phyloP scores from a whole-genome alignment of 2,113 vertebrate species.

The Myiopsitta monachus region DNA sequence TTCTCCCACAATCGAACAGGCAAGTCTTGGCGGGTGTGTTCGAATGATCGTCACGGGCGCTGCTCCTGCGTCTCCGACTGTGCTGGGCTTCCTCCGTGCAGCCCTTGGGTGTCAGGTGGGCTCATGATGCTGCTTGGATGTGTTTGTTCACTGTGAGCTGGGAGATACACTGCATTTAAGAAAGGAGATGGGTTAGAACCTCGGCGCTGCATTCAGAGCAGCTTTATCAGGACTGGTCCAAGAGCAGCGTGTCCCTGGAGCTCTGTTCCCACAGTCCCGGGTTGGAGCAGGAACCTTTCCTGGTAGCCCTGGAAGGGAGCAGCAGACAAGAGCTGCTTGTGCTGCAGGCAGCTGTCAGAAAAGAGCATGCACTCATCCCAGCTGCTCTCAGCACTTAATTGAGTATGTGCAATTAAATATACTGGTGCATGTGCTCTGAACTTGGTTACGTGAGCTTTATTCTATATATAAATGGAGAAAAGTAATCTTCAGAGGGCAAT shows the following conservation, averaged over 20 bases:
- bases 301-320: not conserved
- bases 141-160: accelerated
- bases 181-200: not conserved
- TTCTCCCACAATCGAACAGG: conserved; percentile 66
- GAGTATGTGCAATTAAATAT: not conserved
- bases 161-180: accelerated
- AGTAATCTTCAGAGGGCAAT: not conserved
- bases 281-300: not conserved
- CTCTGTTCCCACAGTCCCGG: not conserved
- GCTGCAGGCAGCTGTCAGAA: not conserved
- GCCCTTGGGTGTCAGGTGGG: conserved; percentile 95
- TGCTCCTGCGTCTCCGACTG: conserved; percentile 88
- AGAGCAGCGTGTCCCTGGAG: not conserved
- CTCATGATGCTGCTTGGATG: accelerated
- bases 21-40: conserved; percentile 87
- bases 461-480: not conserved
- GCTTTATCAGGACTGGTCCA: not conserved
- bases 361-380: not conserved
- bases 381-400: not conserved
- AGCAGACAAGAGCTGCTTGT: not conserved
- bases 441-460: accelerated
- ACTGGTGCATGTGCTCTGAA: not conserved
- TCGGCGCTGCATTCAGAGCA: not conserved
- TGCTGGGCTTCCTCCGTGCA: conserved; percentile 91
- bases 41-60: conserved; percentile 97